Evolutionary conservation across 2,888 invertebrate species (phyloP).

Genomic region (Cerastis leucographa): DNA sequence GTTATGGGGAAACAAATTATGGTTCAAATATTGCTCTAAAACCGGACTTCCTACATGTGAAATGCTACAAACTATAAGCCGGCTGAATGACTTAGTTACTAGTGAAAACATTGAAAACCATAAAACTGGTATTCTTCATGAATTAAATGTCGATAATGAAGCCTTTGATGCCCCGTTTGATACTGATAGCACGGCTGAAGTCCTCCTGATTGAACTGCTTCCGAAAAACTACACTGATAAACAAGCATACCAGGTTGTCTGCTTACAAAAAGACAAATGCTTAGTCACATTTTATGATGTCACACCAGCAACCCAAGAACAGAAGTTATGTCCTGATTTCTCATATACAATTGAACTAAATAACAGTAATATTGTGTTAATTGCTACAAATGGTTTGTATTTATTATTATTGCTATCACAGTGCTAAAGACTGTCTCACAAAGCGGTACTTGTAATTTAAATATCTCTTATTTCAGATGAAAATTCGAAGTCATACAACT

Average conservation of each 20-base stretch:
- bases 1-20: conserved; percentile 90
- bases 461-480: conserved; percentile 71
- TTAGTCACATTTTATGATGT: conserved; percentile 87
- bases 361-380: conserved; percentile 80
- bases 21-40: conserved; percentile 68
- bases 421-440: background rate
- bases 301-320: conserved; percentile 76
- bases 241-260: conserved; percentile 80
- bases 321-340: conserved; percentile 86
- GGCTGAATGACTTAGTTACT: conserved; percentile 58
- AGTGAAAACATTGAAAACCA: conserved; percentile 63
- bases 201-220: conserved; percentile 81
- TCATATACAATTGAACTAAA: conserved; percentile 85
- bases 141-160: conserved; percentile 59
- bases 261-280: conserved; percentile 81
- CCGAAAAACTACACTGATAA: conserved; percentile 79
- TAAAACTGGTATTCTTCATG: conserved; percentile 48
- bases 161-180: conserved; percentile 9
- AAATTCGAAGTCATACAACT: conserved; percentile 79
- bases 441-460: background rate
- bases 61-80: conserved; percentile 59
- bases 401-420: background rate
- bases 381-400: conserved; percentile 81
- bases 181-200: conserved; percentile 66
- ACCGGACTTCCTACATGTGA: conserved; percentile 55